Evolutionary conservation across 2,113 vertebrate species (phyloP).

Genomic region (Solea solea): DNA sequence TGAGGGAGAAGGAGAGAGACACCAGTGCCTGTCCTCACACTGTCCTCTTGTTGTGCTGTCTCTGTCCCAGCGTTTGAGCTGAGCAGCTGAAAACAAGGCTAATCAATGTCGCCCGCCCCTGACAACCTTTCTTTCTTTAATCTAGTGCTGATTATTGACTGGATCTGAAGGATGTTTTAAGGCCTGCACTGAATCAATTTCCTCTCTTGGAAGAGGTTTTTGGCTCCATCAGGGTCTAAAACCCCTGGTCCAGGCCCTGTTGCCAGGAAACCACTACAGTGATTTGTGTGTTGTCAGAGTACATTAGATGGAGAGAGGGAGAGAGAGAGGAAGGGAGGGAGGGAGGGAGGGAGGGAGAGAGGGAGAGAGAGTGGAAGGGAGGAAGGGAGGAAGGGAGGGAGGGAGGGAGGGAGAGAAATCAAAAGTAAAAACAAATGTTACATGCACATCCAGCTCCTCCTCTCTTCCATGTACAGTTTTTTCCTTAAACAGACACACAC

Average conservation of each 20-base stretch:
- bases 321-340: slow-evolving; percentile 6
- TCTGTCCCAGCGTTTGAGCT: slow-evolving; percentile 15
- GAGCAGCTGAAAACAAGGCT: slow-evolving; percentile 30
- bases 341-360: background rate
- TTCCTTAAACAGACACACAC: background rate
- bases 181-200: slow-evolving; percentile 70
- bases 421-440: slow-evolving; percentile 28
- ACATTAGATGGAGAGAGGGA: slow-evolving; percentile 66
- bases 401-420: background rate
- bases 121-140: background rate
- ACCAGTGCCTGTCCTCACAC: slow-evolving; percentile 40
- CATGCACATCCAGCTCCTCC: slow-evolving; percentile 24
- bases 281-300: slow-evolving; percentile 76
- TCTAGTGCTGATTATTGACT: slow-evolving; percentile 62
- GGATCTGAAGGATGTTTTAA: slow-evolving; percentile 53
- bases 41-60: slow-evolving; percentile 27
- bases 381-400: background rate
- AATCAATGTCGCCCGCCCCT: slow-evolving; percentile 46
- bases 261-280: slow-evolving; percentile 78
- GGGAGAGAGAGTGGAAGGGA: background rate
- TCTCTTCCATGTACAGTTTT: slow-evolving; percentile 8
- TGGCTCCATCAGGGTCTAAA: slow-evolving; percentile 61
- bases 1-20: slow-evolving; percentile 27
- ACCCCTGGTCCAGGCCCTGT: slow-evolving; percentile 58
- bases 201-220: slow-evolving; percentile 55